Evolutionary conservation across 2,113 vertebrate species (phyloP).

Genomic region (Alethe castanea): DNA sequence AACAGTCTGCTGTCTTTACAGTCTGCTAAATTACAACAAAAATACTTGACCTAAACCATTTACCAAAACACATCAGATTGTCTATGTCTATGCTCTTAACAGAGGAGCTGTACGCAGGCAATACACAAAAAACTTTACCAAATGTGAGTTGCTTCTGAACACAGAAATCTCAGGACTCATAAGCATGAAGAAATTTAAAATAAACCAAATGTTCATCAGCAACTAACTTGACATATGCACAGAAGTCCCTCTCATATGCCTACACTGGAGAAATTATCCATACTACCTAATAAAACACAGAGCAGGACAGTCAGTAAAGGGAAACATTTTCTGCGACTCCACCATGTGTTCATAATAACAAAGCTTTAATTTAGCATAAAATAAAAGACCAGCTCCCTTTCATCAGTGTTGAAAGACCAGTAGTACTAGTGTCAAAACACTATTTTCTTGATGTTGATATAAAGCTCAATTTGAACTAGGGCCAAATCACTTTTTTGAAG

Average conservation of each 20-base stretch:
- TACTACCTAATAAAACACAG: background rate
- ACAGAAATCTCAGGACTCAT: background rate
- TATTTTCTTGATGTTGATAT: background rate
- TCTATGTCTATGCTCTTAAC: background rate
- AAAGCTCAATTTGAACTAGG: background rate
- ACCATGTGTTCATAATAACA: background rate
- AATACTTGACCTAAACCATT: background rate
- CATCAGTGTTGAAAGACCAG: background rate
- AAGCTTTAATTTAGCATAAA: background rate
- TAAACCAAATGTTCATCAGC: background rate
- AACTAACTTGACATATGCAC: background rate
- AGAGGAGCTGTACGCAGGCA: background rate
- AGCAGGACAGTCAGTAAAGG: background rate
- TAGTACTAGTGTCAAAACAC: background rate
- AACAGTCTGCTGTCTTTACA: background rate
- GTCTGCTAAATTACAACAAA: background rate
- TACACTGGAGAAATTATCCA: background rate
- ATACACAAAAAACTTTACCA: background rate
- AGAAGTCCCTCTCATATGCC: background rate
- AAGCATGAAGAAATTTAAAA: background rate
- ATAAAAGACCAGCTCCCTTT: background rate
- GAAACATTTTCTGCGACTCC: background rate
- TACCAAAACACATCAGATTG: background rate
- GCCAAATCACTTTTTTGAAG: background rate
- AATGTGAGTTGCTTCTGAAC: background rate